These are phyloP conservation scores for Himalopsyche tibetana DNA, from an alignment of 2,888 invertebrate genomes.

Conservation along the genomic window DNA sequence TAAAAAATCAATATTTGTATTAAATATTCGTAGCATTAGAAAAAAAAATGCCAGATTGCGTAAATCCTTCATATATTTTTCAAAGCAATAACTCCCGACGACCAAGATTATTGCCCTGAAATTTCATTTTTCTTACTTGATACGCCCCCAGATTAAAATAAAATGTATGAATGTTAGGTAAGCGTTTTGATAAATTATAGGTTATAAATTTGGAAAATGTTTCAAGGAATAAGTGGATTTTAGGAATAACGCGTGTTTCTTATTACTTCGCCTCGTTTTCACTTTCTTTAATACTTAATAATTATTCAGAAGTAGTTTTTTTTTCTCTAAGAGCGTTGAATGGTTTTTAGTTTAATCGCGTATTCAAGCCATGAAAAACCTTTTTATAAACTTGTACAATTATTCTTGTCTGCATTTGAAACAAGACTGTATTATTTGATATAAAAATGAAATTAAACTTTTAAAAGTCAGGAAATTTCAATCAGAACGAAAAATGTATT, in stretches of 20 bases:
- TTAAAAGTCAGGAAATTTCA: too few relatives aligned
- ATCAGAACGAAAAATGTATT: too few relatives aligned
- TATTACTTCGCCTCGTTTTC: slow-evolving; percentile 32
- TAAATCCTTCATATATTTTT: background rate
- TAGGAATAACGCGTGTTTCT: slow-evolving; percentile 38
- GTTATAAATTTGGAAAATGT: slow-evolving; percentile 27
- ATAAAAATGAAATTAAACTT: too few relatives aligned
- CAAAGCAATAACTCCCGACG: background rate
- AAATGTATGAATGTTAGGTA: slow-evolving; percentile 22
- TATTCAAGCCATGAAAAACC: background rate
- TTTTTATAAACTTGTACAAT: slow-evolving; percentile 5
- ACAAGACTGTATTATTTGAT: too few relatives aligned
- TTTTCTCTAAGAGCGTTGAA: background rate
- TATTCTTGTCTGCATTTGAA: background rate
- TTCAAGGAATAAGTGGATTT: slow-evolving; percentile 29
- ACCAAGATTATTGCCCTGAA: background rate
- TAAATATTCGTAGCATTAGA: background rate
- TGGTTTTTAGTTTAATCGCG: slow-evolving; percentile 15
- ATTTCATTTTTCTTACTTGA: slow-evolving; percentile 18
- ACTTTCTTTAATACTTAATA: slow-evolving; percentile 39
- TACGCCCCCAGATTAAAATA: slow-evolving; percentile 14
- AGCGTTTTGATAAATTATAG: slow-evolving; percentile 38
- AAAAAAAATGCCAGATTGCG: background rate
- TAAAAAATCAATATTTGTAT: background rate
- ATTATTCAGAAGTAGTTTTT: slow-evolving; percentile 25